phyloP scores from a whole-genome alignment of 2,113 vertebrate species.

The Turnix velox region DNA sequence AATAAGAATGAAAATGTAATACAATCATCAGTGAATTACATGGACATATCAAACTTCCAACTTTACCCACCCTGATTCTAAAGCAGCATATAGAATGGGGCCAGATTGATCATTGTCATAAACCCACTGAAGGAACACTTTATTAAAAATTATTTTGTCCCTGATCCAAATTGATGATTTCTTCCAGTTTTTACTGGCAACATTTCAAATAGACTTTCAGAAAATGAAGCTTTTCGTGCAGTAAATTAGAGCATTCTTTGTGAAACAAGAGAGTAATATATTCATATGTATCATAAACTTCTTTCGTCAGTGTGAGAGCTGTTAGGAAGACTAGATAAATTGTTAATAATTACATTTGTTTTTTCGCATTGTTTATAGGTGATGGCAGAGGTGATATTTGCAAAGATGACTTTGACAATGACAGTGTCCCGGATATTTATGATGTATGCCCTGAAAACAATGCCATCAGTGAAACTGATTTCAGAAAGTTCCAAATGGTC shows the following conservation, averaged over 20 bases:
- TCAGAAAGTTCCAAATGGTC: constrained; percentile 99
- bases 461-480: constrained; percentile 92
- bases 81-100: not conserved
- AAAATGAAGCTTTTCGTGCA: not conserved
- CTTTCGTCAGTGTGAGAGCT: not conserved
- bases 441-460: constrained; percentile 95
- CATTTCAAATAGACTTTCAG: not conserved
- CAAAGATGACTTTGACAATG: constrained; percentile 97
- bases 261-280: not conserved
- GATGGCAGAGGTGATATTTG: constrained; percentile 94
- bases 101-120: not conserved
- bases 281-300: not conserved
- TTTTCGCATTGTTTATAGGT: constrained; percentile 67
- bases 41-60: not conserved
- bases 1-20: not conserved
- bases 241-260: not conserved
- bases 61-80: not conserved
- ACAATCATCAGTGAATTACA: not conserved
- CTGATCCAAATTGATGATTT: not conserved
- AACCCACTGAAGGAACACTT: not conserved
- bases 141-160: not conserved
- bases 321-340: not conserved
- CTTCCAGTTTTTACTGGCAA: not conserved
- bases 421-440: constrained; percentile 88
- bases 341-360: not conserved